These are phyloP conservation scores for Galaxea fascicularis DNA, from an alignment of 92 coral and sea anemone species.

Conservation along the genomic window DNA sequence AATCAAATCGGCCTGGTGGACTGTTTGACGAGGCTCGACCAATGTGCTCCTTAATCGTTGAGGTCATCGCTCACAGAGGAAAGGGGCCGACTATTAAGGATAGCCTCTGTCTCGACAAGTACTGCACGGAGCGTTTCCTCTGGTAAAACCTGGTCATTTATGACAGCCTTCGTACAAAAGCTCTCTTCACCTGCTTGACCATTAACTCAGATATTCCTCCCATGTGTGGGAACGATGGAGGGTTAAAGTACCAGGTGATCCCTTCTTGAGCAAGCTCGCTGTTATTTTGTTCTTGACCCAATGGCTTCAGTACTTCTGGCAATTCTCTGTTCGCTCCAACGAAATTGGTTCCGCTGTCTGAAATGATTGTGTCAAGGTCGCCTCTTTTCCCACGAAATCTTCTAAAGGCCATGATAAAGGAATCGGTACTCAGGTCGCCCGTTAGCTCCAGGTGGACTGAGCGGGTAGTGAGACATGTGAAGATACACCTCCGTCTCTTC, in stretches of 20 bases:
- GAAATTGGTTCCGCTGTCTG: conserved; percentile 50
- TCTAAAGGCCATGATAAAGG: conserved; percentile 47
- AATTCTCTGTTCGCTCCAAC: conserved; percentile 47
- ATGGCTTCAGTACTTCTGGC: not conserved
- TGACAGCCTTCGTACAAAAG: conserved; percentile 30
- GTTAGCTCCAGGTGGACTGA: conserved; percentile 57
- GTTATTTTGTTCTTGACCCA: conserved; percentile 6
- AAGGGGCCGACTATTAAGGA: conserved; percentile 58
- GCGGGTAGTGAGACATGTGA: conserved; percentile 54
- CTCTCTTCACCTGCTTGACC: conserved; percentile 51
- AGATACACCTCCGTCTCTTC: conserved; percentile 59
- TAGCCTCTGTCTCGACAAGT: conserved; percentile 52
- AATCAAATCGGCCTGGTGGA: conserved; percentile 25
- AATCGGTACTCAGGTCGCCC: conserved; percentile 49
- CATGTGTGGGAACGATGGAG: conserved; percentile 37
- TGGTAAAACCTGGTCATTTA: conserved; percentile 46
- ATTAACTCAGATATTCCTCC: conserved; percentile 32
- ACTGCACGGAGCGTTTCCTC: conserved; percentile 43
- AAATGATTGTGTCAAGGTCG: conserved; percentile 11
- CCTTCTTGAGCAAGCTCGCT: not conserved
- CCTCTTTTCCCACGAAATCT: conserved; percentile 39
- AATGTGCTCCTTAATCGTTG: conserved; percentile 38
- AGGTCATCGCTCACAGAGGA: conserved; percentile 50
- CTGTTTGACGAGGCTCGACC: conserved; percentile 16
- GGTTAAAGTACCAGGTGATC: conserved; percentile 37